Evolutionary conservation across 1,140 invertebrate genomes (phyloP).

Genomic region (Drosophila equinoxialis): DNA sequence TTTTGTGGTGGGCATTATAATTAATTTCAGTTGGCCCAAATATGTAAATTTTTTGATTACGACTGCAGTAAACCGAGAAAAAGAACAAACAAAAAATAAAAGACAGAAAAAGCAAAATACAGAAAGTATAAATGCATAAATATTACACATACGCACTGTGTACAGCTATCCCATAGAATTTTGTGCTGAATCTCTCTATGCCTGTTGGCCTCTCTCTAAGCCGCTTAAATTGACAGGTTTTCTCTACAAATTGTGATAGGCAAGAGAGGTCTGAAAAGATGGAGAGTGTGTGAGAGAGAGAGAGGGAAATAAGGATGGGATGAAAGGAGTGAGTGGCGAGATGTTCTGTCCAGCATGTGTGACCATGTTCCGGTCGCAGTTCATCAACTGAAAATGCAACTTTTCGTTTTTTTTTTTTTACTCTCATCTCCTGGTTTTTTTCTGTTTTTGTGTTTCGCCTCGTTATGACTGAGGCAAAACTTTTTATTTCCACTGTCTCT

Average conservation of each 20-base stretch:
- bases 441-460: constrained; percentile 30
- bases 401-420: constrained; percentile 30
- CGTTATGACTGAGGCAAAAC: constrained; percentile 53
- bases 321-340: neutral
- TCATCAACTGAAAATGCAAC: constrained; percentile 68
- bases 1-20: constrained; percentile 65
- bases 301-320: no score
- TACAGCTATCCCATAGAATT: constrained; percentile 22
- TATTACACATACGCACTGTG: constrained; percentile 68
- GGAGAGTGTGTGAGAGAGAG: neutral
- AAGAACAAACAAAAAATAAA: constrained; percentile 15
- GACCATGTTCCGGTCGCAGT: constrained; percentile 52
- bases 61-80: constrained; percentile 56
- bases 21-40: constrained; percentile 73
- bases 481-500: constrained; percentile 45
- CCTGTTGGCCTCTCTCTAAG: constrained; percentile 50
- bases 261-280: neutral
- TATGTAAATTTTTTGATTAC: constrained; percentile 73
- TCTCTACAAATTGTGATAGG: constrained; percentile 6
- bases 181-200: constrained; percentile 33
- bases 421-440: neutral
- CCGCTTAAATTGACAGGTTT: constrained; percentile 72
- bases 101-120: neutral
- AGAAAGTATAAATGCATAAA: constrained; percentile 54
- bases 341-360: constrained; percentile 47